Percentiles rank a stretch among this genome's conserved stretches.
Evolutionary conservation across 2,888 invertebrate species (phyloP).

Genomic region (Amphimallon solstitiale): DNA sequence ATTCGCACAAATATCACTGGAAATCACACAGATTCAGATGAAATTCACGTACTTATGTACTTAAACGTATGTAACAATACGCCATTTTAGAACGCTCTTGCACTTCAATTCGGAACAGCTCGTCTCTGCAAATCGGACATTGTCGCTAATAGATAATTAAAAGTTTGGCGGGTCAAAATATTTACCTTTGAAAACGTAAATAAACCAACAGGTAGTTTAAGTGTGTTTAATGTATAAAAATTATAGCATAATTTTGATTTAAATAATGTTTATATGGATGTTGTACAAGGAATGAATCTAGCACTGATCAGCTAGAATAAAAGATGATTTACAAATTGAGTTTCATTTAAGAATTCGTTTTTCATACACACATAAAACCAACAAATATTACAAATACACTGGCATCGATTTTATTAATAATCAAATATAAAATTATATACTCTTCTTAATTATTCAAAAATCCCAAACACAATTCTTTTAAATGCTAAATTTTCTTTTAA

Average conservation of each 20-base stretch:
- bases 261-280: no score
- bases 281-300: no score
- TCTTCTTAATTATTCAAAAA: no score
- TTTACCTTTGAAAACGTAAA: conserved; percentile 5
- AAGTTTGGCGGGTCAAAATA: not conserved
- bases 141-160: not conserved
- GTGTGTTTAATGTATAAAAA: not conserved
- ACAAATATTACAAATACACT: no score
- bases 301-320: no score
- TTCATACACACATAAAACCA: no score
- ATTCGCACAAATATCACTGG: conserved; percentile 64
- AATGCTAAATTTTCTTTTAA: no score
- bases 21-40: conserved; percentile 60
- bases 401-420: no score
- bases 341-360: no score
- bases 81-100: conserved; percentile 53
- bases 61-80: conserved; percentile 57
- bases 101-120: not conserved
- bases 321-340: no score
- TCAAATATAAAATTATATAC: no score
- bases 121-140: not conserved
- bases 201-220: not conserved
- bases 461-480: no score
- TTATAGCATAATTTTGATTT: not conserved
- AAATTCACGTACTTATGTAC: conserved; percentile 57